phyloP scores from a whole-genome alignment of 2,797 vertebrate species.

The Jordanella pulchra region DNA sequence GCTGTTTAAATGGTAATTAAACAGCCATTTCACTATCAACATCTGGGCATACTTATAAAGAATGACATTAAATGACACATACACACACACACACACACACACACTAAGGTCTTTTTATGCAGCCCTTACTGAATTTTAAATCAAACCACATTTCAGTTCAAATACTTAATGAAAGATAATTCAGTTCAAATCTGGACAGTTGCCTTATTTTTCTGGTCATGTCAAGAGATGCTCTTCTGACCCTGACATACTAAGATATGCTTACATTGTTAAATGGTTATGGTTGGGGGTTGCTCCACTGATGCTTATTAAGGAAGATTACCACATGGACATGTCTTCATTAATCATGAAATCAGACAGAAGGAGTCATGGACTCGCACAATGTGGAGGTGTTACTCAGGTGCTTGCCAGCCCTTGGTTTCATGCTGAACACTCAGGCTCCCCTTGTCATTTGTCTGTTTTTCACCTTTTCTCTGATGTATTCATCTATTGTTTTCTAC shows the following conservation, averaged over 20 bases:
- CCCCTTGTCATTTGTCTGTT: conserved; percentile 56
- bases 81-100: conserved; percentile 24
- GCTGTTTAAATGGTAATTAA: conserved; percentile 99
- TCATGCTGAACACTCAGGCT: conserved; percentile 64
- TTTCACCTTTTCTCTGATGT: conserved; percentile 47
- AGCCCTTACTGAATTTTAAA: conserved; percentile 13
- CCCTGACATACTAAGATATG: conserved; percentile 18
- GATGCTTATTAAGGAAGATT: conserved; percentile 85
- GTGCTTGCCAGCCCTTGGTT: conserved; percentile 68
- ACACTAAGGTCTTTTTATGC: conserved; percentile 32
- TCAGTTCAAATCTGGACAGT: background rate
- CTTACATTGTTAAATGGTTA: conserved; percentile 26
- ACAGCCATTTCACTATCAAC: conserved; percentile 95
- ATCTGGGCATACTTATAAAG: conserved; percentile 85
- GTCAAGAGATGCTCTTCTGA: background rate
- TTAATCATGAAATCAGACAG: conserved; percentile 84
- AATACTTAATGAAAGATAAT: conserved; percentile 11
- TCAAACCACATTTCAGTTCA: conserved; percentile 15
- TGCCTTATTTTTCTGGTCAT: conserved; percentile 14
- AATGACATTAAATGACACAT: conserved; percentile 64
- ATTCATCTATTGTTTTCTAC: conserved; percentile 41
- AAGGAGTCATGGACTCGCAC: conserved; percentile 34
- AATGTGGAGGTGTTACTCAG: conserved; percentile 64
- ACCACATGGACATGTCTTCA: conserved; percentile 87
- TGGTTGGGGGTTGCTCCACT: conserved; percentile 66